Conservation (phyloP, 2,113 vertebrate species). For the Vulpes vulpes region DNA sequence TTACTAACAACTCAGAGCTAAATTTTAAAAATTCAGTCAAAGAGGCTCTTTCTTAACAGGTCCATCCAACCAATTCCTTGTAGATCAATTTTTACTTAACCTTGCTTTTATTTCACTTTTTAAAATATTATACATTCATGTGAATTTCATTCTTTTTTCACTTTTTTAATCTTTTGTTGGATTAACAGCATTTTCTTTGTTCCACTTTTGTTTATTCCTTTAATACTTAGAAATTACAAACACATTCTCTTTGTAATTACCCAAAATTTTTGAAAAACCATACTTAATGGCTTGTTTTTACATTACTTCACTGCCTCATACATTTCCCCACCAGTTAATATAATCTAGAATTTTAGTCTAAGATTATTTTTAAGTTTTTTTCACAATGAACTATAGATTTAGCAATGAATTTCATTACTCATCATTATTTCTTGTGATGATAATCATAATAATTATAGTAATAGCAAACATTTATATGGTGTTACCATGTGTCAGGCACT, state of each 20-base stretch:
- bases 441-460: not conserved
- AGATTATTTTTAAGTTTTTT: slow-evolving; percentile 11
- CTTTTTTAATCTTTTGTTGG: not conserved
- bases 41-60: not conserved
- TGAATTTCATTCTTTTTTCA: not conserved
- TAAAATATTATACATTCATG: not conserved
- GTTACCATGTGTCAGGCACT: not conserved
- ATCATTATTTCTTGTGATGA: not conserved
- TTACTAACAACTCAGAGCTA: not conserved
- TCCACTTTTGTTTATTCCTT: not conserved
- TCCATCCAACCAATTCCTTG: not conserved
- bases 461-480: not conserved
- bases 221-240: slow-evolving; percentile 23
- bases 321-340: not conserved
- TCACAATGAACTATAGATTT: not conserved
- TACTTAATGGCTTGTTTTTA: not conserved
- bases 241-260: not conserved
- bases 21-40: not conserved
- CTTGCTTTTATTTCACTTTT: not conserved
- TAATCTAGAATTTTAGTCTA: not conserved
- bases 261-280: not conserved
- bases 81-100: not conserved
- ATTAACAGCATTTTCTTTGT: not conserved
- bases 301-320: not conserved
- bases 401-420: not conserved